Base-by-base conservation (phyloP, 2,113 vertebrate genomes). In the Galeopterus variegatus region DNA sequence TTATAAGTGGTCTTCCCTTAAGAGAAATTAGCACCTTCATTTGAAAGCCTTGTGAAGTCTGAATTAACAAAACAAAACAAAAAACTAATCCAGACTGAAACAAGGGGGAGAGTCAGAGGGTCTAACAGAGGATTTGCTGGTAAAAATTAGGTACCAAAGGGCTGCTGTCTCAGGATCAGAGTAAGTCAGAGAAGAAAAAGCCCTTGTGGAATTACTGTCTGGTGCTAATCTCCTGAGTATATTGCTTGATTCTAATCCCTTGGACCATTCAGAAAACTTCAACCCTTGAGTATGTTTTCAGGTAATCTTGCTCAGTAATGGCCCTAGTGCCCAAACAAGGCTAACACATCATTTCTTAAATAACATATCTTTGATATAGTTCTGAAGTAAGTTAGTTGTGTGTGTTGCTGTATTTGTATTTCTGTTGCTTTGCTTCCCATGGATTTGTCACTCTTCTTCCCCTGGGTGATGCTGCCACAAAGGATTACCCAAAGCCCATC, bases 21-120 rank as follows among this genome's bases (percentile, higher is more conserved):
- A 69, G 17, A 18, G 24, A 77, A 69, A 89, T 67, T 89, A 96
- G 7, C 33, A 72, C 14, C 21, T 85, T 85, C 23, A 56, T 84
- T 67, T 67, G 45, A 80, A 4, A 56, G 21, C 10, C 10, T 54
- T 80, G 26, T 75, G 19, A 41, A 80, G 14, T 4, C 13, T 82
- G 28, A 56, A 28, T 73, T 83, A 12, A 19, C 48, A 13, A 28
- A 17, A 15, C 5, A 17, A 48, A 26, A 54, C 62, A 45, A 24
- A 81, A n/a, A 26, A 41, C 58, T 24, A 88, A 73, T 31, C n/a
- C 33, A 69, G 26, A 7, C 1, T 67, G 1, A 67, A 36, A 69
- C 26, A 73, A 33, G 1, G 15, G 36, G 13, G 15, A 58, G 5
- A 1, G 6, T 56, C 31, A 10, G 15, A 58, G 5, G 1, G 6